Evolutionary conservation across 1,140 invertebrate species (phyloP), one percentile per base, ranked within the genome.

Genomic region (Maconellicoccus hirsutus): DNA sequence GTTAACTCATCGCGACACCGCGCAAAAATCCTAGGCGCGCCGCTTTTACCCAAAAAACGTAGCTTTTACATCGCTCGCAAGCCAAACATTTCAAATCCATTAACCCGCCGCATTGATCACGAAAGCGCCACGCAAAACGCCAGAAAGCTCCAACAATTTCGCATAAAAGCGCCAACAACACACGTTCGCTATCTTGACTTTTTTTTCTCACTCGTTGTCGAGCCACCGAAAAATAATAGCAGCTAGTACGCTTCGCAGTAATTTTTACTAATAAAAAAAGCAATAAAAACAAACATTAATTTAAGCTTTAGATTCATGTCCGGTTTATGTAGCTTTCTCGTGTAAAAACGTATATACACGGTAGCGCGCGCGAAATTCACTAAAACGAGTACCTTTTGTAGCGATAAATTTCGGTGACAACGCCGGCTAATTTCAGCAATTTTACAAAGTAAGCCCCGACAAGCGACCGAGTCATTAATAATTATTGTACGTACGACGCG

Each of bases 351-450:
- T 52, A 52, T 19, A 19, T 12, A 33, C 29, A 33, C 3, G 12
- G 29, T 33, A 33, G 29, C 29, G 12, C 12, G 29, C 29, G 29
- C 3, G 42, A 52, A 52, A 52, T 52, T 52, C 42, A 52, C 42
- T 52, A 52, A 33, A 52, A 52, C 42, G 42, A 52, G 42, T 52
- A 52, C 42, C 42, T 52, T 52, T 52, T 52, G 42, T 52, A 52
- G 42, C 42, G 42, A 52, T 52, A 52, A 52, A 52, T 52, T 52
- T 52, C 42, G n/a, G 12, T 52, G 42, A 52, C 42, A 52, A 19
- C 6, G 42, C 42, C 6, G n/a, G 42, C 42, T 52, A 52, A 52
- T 52, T 52, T 52, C 12, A 52, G 42, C 42, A 52, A 52, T 52
- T 52, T 52, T 52, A 52, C 42, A 52, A 52, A 52, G 42, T 52